Evolutionary conservation across 2,113 vertebrate genomes (phyloP).

Genomic region (Semnornis frantzii): DNA sequence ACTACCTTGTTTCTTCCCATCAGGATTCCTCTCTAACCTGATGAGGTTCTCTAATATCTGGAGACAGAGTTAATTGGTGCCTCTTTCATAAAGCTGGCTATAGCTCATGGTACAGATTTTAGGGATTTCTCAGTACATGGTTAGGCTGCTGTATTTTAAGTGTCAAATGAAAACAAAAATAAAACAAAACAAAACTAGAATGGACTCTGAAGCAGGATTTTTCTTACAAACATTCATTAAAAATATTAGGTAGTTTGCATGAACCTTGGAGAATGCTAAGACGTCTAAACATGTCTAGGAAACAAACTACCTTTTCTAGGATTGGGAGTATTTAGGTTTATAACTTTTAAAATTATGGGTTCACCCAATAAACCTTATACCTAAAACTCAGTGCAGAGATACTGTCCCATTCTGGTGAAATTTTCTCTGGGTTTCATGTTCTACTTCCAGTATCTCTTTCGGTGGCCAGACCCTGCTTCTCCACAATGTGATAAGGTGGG

Average conservation of each 20-base stretch:
- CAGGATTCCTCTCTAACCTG: neutral
- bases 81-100: neutral
- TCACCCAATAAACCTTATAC: neutral
- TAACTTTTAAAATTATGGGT: neutral
- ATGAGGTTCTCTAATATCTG: neutral
- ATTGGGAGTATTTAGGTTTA: neutral
- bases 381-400: fast-evolving
- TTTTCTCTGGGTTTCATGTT: neutral
- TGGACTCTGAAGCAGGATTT: neutral
- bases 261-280: neutral
- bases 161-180: no score
- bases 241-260: neutral
- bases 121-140: neutral
- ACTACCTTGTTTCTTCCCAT: neutral
- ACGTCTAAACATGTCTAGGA: neutral
- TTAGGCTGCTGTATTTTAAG: neutral
- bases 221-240: neutral
- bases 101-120: neutral
- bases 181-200: neutral
- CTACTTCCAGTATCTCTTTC: neutral
- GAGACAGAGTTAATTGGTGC: neutral
- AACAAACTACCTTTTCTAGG: neutral
- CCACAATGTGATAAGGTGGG: neutral
- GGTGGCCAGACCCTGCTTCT: neutral
- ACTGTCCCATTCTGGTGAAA: neutral